Evolutionary conservation across 2,113 vertebrate species (phyloP), one percentile per base, ranked within the genome.

Genomic region (Panurus biarmicus): DNA sequence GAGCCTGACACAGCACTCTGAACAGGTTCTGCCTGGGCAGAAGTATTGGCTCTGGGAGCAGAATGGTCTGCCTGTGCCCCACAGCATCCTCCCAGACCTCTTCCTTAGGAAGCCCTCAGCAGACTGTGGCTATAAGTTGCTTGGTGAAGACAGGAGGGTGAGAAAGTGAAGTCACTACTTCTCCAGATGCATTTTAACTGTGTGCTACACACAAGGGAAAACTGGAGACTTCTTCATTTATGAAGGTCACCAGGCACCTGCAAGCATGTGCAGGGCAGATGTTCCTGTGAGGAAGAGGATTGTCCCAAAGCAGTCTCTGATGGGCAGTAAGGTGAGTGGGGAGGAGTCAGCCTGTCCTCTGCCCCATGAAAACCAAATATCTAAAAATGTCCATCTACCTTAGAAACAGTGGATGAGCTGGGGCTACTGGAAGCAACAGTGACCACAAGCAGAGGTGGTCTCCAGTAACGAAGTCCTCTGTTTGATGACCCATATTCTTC

Each of bases 211-310:
- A 77, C 85, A 90, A 71, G 22, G 66, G 70, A 69, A 79, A 91
- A 69, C 6, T 3, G 5, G 64, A 77, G 79, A 76, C 56, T 20
- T 24, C 28, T 79, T 54, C 58, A 58, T 25, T 92, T 73, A 9
- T 26, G 75, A 90, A 92, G 79, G 44, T 74, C 92, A 92, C 64
- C 79, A 62, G 67, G 65, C 65, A 74, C 82, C 77, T 77, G 85
- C 85, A 88, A 79, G 80, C 24, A 22, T 1, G 22, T 79, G 88
- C 95, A 85, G 91, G 90, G 85, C 72, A 94, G 91, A 57, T 4
- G 10, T 47, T 87, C 80, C 82, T 74, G 87, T 71, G 94, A 89
- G 90, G 89, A 91, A 82, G 87, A 91, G 90, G 93, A 94, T 87
- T 92, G 74, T 95, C 62, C 0, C 57, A 96, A 48, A 69, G 83